phyloP scores from a whole-genome alignment of 1,140 invertebrate genomes.

The Cherax destructor region DNA sequence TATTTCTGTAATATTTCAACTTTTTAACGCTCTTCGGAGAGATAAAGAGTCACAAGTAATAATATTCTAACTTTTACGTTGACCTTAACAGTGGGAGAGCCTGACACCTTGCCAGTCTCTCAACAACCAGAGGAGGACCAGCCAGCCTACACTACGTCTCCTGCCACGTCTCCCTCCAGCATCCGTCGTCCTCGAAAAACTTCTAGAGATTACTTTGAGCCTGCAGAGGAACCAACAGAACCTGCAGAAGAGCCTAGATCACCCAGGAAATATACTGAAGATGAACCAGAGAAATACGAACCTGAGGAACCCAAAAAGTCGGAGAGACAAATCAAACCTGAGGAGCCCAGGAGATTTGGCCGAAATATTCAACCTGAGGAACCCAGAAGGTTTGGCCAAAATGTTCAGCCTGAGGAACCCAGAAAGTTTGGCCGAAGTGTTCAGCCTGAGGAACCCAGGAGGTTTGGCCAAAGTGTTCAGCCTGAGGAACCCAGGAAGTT shows the following conservation, averaged over 20 bases:
- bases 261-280: neutral
- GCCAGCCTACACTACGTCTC: neutral
- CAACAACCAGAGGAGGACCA: neutral
- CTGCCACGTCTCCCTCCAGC: neutral
- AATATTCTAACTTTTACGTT: neutral
- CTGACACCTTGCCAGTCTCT: neutral
- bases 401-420: neutral
- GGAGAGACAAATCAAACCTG: neutral
- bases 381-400: neutral
- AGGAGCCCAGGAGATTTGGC: neutral
- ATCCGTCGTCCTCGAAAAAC: neutral
- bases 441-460: conserved; percentile 16
- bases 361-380: neutral
- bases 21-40: too few relatives aligned
- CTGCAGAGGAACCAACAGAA: neutral
- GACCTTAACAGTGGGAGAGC: neutral
- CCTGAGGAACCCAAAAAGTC: conserved; percentile 22
- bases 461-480: neutral
- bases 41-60: neutral
- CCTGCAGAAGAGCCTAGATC: conserved; percentile 5
- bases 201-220: neutral
- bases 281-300: neutral
- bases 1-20: too few relatives aligned
- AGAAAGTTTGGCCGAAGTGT: neutral
- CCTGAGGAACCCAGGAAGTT: conserved; percentile 20